Percentiles rank a stretch among this genome's conserved stretches.
phyloP scores from a whole-genome alignment of 2,113 vertebrate species.

The Propithecus coquereli region DNA sequence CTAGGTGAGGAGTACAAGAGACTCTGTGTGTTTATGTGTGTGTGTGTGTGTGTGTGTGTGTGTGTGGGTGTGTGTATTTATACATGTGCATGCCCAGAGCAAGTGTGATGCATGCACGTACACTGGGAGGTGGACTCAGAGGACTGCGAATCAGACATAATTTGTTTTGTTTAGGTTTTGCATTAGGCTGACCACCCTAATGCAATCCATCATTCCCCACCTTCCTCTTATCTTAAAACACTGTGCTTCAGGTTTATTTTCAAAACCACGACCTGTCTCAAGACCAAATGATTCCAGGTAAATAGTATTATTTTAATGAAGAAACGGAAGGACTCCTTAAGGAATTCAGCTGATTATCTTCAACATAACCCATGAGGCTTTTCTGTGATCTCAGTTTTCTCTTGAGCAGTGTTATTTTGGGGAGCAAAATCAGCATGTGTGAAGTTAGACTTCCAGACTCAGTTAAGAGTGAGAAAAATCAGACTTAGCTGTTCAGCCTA shows the following conservation, averaged over 20 bases:
- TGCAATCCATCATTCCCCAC: background rate
- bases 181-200: background rate
- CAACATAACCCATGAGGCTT: background rate
- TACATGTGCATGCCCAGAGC: background rate
- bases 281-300: background rate
- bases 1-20: background rate
- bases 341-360: slow-evolving; percentile 25
- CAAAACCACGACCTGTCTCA: background rate
- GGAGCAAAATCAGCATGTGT: slow-evolving; percentile 15
- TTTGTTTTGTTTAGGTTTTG: background rate
- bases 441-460: slow-evolving; percentile 27
- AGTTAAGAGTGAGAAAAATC: background rate
- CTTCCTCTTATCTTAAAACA: background rate
- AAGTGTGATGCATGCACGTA: background rate
- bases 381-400: slow-evolving; percentile 19
- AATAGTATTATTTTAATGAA: slow-evolving; percentile 3
- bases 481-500: background rate
- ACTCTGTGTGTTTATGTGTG: background rate
- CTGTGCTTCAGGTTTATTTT: background rate
- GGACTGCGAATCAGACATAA: too few relatives aligned
- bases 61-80: background rate
- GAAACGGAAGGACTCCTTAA: background rate
- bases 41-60: background rate
- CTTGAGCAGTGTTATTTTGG: slow-evolving; percentile 37
- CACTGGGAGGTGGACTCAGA: background rate